Evolutionary conservation across 2,888 invertebrate species (phyloP).

Genomic region (Ectemnius cavifrons): DNA sequence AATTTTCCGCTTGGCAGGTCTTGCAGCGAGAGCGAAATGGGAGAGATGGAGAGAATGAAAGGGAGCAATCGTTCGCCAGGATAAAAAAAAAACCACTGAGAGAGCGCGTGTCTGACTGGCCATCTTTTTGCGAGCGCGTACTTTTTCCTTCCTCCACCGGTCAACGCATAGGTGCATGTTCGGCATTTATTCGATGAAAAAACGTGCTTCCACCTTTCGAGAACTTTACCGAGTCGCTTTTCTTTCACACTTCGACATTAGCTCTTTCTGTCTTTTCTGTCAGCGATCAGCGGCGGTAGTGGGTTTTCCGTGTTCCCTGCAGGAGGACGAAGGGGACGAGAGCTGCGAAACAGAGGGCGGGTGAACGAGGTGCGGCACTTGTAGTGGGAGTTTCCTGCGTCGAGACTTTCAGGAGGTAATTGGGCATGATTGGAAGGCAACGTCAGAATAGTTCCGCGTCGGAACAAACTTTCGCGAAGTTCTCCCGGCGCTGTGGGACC

Average conservation of each 20-base stretch:
- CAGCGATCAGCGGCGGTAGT: not conserved
- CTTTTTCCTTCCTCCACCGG: no score
- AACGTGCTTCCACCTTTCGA: not conserved
- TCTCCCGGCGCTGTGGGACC: not conserved
- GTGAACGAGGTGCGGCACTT: not conserved
- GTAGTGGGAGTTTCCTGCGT: constrained; percentile 1
- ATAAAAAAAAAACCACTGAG: no score
- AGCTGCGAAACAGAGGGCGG: not conserved
- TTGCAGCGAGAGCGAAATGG: no score
- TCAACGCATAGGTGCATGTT: no score
- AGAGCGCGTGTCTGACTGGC: no score
- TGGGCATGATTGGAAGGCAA: constrained; percentile 4
- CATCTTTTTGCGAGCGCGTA: no score
- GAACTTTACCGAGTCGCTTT: not conserved
- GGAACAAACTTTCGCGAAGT: not conserved
- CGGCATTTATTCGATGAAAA: no score
- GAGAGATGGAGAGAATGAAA: no score
- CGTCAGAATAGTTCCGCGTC: not conserved
- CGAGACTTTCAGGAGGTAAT: constrained; percentile 7
- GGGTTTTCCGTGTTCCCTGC: not conserved
- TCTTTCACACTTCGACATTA: no score
- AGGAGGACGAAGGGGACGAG: no score
- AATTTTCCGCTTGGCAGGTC: no score
- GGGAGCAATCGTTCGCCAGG: no score
- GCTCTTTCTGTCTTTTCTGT: not conserved